phyloP scores from a whole-genome alignment of 2,888 invertebrate species.

The Pollenia griseotomentosa region DNA sequence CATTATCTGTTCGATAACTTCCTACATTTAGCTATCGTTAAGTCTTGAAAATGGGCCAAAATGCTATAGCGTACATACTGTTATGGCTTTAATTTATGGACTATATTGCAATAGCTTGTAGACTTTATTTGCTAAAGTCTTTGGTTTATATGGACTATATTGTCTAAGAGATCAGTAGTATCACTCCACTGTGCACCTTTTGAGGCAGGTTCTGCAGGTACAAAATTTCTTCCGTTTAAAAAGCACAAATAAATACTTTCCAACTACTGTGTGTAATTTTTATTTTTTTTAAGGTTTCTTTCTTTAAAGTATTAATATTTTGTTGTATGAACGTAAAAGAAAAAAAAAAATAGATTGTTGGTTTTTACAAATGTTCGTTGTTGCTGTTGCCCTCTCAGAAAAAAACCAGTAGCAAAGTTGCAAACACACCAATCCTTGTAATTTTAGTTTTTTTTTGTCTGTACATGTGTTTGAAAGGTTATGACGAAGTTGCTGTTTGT shows the following conservation, averaged over 20 bases:
- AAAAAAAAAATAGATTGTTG: conserved; percentile 23
- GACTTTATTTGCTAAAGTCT: too few species aligned
- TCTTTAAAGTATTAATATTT: conserved; percentile 56
- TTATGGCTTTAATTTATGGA: too few species aligned
- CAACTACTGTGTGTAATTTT: neutral
- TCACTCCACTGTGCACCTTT: conserved; percentile 18
- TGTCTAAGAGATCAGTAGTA: neutral
- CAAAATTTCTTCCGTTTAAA: conserved; percentile 36
- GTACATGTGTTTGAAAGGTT: conserved; percentile 49
- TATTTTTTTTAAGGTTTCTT: conserved; percentile 3
- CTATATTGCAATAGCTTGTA: too few species aligned
- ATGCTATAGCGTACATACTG: too few species aligned
- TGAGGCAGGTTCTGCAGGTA: neutral
- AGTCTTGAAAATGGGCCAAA: too few species aligned
- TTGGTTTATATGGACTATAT: neutral
- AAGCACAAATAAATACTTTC: neutral
- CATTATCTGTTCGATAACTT: too few species aligned
- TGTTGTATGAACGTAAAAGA: neutral
- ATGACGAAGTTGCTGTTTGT: conserved; percentile 67
- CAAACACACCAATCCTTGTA: conserved; percentile 20
- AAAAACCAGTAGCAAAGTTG: conserved; percentile 26
- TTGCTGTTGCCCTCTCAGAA: conserved; percentile 15
- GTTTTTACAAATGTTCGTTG: conserved; percentile 35
- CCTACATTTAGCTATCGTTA: too few species aligned
- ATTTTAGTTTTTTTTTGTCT: conserved; percentile 34